Conservation (phyloP, 2,797 vertebrate species). For the Enteromius unitaeniatus region DNA sequence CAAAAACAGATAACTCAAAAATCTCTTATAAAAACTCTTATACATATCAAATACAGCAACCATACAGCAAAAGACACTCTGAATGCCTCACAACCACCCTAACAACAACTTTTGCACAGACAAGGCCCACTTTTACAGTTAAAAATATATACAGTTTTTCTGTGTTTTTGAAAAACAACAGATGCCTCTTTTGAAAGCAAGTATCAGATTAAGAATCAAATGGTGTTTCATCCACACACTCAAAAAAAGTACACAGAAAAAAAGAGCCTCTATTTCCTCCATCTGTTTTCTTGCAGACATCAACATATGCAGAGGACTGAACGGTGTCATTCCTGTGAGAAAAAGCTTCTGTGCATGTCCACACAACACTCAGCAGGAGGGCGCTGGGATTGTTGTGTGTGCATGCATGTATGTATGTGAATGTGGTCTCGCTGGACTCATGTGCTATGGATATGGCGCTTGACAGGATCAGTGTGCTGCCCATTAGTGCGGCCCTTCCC, state of each 20-base stretch:
- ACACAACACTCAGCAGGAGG: slow-evolving; percentile 52
- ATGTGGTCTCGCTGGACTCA: slow-evolving; percentile 61
- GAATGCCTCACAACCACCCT: neutral
- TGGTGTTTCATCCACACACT: slow-evolving; percentile 19
- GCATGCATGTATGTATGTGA: slow-evolving; percentile 52
- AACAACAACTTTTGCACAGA: neutral
- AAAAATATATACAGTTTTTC: slow-evolving; percentile 34
- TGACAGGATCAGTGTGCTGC: slow-evolving; percentile 79
- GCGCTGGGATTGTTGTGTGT: slow-evolving; percentile 43
- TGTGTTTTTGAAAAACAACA: slow-evolving; percentile 41
- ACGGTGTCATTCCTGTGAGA: slow-evolving; percentile 44
- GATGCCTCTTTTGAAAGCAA: slow-evolving; percentile 18
- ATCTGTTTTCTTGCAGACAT: slow-evolving; percentile 15
- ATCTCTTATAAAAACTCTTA: too few relatives aligned
- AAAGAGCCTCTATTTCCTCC: slow-evolving; percentile 4
- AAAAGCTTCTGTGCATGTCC: slow-evolving; percentile 43
- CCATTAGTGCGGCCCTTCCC: slow-evolving; percentile 75
- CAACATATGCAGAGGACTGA: slow-evolving; percentile 31
- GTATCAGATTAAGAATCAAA: slow-evolving; percentile 45
- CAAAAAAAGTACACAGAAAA: neutral
- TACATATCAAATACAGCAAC: neutral
- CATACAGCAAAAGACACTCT: neutral
- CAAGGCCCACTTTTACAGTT: neutral
- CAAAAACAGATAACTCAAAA: too few relatives aligned
- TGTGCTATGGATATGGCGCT: slow-evolving; percentile 68